A percentile compares a stretch with the other conserved stretches of the same genome.
Conservation (phyloP, 2,797 vertebrate genomes). For the Geotrypetes seraphini region DNA sequence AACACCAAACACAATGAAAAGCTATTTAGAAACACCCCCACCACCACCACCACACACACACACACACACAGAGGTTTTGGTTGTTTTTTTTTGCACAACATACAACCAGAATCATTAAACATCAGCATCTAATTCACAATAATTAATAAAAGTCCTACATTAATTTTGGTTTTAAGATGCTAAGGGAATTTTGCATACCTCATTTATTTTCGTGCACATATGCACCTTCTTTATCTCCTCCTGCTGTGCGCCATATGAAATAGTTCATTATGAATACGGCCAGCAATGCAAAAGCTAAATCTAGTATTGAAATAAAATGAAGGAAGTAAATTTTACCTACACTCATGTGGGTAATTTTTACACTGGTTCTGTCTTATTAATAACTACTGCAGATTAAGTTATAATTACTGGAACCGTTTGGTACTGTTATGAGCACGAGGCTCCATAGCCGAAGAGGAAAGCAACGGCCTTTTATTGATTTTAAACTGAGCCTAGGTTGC, state of each 20-base stretch:
- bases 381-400: slow-evolving; percentile 30
- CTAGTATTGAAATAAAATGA: slow-evolving; percentile 37
- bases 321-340: slow-evolving; percentile 50
- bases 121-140: too few relatives aligned
- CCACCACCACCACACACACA: too few relatives aligned
- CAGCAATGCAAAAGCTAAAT: slow-evolving; percentile 54
- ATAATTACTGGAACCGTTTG: slow-evolving; percentile 30
- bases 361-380: slow-evolving; percentile 19
- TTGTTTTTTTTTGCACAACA: too few relatives aligned
- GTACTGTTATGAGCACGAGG: slow-evolving; percentile 27
- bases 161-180: slow-evolving; percentile 54
- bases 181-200: slow-evolving; percentile 55
- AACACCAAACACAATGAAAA: too few relatives aligned
- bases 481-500: slow-evolving; percentile 13
- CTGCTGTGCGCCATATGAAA: slow-evolving; percentile 55
- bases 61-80: too few relatives aligned
- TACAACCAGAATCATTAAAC: too few relatives aligned
- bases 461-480: slow-evolving; percentile 15
- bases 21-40: too few relatives aligned
- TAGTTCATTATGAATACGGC: slow-evolving; percentile 44
- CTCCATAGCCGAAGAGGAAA: slow-evolving; percentile 16
- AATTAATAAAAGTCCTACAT: too few relatives aligned
- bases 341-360: slow-evolving; percentile 39
- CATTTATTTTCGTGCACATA: slow-evolving; percentile 56
- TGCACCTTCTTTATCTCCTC: too few relatives aligned